Base-by-base conservation (phyloP, 2,797 vertebrate species). In the Distichodus sexfasciatus region DNA sequence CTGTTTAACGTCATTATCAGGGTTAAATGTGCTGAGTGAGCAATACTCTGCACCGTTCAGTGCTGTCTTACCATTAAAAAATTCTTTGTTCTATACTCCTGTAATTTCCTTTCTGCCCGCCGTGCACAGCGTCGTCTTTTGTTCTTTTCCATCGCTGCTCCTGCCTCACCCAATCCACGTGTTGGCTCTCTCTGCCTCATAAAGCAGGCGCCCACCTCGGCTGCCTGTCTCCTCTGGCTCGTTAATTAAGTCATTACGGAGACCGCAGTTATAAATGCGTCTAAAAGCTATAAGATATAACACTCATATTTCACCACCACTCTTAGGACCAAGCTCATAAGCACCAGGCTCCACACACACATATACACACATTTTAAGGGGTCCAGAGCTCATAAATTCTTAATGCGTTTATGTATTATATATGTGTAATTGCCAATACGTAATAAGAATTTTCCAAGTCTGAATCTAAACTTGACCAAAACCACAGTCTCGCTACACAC, bases 191-290 rank as follows among this genome's bases (percentile, higher is more conserved):
- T 43, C 21, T 23, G 14, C 28, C 57, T 11, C 23, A 23, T 62
- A 61, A 64, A 71, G 58, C 19, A 65, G 38, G 8, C 11, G 41
- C 10, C 64, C 36, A 15, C 47, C 11, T 15, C 23, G 12, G 36
- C 36, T 33, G 28, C 23, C 21, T 8, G 17, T 57, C 66, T 61
- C 50, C 33, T 8, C 15, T n/a, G 35, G 38, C 36, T 61, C 44
- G 51, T 71, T 51, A 70, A 71, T 77, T 66, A 66, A 72, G 24
- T 55, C 69, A 64, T 72, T 73, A 65, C 14, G 41, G 38, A 58
- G 43, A 48, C 53, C 28, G 44, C 19, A 50, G 21, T 69, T 71
- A 69, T 33, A 53, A 60, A 57, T 44, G 38, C 9, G 47, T 66
- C 59, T 66, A 19, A 3, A 26, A 35, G 54, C 35, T 21, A 15